A percentile compares a stretch with the other conserved stretches of the same genome.
phyloP scores from a whole-genome alignment of 2,888 invertebrate species.

The Meteorus cinctellus region DNA sequence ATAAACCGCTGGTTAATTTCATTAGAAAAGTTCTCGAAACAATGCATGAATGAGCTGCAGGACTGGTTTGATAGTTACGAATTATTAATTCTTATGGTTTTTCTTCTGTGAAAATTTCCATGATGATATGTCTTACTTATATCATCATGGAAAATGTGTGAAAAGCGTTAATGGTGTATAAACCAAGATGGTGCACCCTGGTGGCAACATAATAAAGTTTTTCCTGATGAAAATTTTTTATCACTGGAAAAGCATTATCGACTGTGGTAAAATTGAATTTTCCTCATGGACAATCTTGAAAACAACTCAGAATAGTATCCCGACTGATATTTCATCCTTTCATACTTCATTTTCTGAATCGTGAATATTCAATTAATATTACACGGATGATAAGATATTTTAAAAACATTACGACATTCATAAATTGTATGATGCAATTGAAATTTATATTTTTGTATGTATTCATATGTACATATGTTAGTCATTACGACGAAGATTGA shows the following conservation, averaged over 20 bases:
- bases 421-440: conserved; percentile 1
- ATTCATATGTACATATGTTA: neutral
- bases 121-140: neutral
- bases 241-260: conserved; percentile 8
- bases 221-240: neutral
- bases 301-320: neutral
- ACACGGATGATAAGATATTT: neutral
- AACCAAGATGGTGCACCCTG: conserved; percentile 1
- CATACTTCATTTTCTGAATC: neutral
- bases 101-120: neutral
- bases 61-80: no score
- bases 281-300: neutral
- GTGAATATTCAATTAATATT: neutral
- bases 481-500: neutral
- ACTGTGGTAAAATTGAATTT: neutral
- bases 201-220: neutral
- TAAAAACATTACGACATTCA: neutral
- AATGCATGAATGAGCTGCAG: no score
- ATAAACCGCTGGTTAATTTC: no score
- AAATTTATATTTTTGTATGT: neutral
- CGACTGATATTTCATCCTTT: neutral
- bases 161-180: no score
- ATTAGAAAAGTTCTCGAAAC: no score
- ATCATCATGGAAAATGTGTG: no score
- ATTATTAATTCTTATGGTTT: no score